These are phyloP conservation scores for Lophius americanus DNA, from an alignment of 2,797 vertebrate genomes.

Conservation along the genomic window DNA sequence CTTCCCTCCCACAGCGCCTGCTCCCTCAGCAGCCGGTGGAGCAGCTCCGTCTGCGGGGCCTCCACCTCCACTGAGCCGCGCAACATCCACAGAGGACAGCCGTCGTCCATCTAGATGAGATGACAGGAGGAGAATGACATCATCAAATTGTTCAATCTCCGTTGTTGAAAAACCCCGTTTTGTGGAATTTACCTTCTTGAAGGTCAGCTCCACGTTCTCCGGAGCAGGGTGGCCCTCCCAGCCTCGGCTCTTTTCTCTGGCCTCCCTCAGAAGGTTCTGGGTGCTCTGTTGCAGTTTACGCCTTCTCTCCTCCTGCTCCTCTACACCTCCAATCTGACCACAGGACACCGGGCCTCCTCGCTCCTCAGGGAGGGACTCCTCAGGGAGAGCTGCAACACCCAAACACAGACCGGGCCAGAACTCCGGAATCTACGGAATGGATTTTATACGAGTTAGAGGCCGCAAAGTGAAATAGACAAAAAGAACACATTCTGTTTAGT, in stretches of 20 bases:
- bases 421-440: slow-evolving; percentile 74
- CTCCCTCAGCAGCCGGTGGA: slow-evolving; percentile 79
- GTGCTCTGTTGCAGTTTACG: slow-evolving; percentile 65
- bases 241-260: slow-evolving; percentile 71
- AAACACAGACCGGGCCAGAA: slow-evolving; percentile 67
- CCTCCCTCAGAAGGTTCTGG: slow-evolving; percentile 74
- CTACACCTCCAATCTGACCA: slow-evolving; percentile 18
- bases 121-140: not conserved
- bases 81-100: slow-evolving; percentile 73
- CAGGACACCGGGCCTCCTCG: slow-evolving; percentile 17
- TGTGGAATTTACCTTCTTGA: slow-evolving; percentile 77
- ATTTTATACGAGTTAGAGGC: not conserved
- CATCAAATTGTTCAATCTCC: too few relatives aligned
- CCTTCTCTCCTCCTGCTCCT: slow-evolving; percentile 57
- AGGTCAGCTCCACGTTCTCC: slow-evolving; percentile 77
- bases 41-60: slow-evolving; percentile 70
- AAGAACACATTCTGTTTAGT: not conserved
- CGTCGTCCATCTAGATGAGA: slow-evolving; percentile 74
- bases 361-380: slow-evolving; percentile 28
- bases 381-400: slow-evolving; percentile 5
- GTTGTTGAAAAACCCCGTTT: too few relatives aligned
- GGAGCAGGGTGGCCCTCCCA: slow-evolving; percentile 70
- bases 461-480: too few relatives aligned
- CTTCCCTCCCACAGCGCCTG: slow-evolving; percentile 76
- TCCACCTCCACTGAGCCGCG: slow-evolving; percentile 78